Evolutionary conservation across 2,888 invertebrate genomes (phyloP).

Genomic region (Chalcis sispes): DNA sequence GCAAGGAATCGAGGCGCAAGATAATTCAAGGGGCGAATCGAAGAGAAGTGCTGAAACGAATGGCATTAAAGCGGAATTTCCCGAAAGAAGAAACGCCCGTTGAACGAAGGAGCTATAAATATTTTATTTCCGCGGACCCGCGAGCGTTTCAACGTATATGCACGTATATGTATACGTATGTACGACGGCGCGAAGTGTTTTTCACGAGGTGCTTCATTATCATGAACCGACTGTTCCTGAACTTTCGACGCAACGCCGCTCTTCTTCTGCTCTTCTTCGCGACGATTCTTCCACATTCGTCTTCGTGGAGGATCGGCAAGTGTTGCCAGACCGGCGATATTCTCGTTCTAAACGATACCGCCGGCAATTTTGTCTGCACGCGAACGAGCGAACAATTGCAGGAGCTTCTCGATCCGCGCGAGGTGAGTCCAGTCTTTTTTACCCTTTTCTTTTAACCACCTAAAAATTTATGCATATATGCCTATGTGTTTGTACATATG

Average conservation of each 20-base stretch:
- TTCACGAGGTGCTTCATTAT: conserved; percentile 22
- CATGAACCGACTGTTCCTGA: background rate
- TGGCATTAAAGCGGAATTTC: background rate
- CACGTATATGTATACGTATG: too few relatives aligned
- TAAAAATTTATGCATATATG: background rate
- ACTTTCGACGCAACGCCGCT: background rate
- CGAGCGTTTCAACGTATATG: too few relatives aligned
- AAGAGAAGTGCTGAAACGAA: background rate
- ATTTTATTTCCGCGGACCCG: conserved; percentile 16
- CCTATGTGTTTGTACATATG: too few relatives aligned
- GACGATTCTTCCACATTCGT: background rate
- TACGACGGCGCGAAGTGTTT: too few relatives aligned
- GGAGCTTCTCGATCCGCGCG: background rate
- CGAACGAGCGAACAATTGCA: background rate
- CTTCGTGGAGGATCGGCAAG: conserved; percentile 8
- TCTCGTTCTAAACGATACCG: conserved; percentile 5
- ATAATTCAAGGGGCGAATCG: background rate
- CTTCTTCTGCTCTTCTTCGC: background rate
- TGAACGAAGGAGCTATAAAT: conserved; percentile 26
- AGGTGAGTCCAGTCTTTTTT: conserved; percentile 6
- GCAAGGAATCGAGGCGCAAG: too few relatives aligned
- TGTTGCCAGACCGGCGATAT: conserved; percentile 20
- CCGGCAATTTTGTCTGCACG: conserved; percentile 7
- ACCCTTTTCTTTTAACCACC: background rate
- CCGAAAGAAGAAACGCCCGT: too few relatives aligned